A percentile compares a stretch with the other conserved stretches of the same genome.
phyloP scores from a whole-genome alignment of 2,797 vertebrate genomes.

The Decapterus maruadsi region DNA sequence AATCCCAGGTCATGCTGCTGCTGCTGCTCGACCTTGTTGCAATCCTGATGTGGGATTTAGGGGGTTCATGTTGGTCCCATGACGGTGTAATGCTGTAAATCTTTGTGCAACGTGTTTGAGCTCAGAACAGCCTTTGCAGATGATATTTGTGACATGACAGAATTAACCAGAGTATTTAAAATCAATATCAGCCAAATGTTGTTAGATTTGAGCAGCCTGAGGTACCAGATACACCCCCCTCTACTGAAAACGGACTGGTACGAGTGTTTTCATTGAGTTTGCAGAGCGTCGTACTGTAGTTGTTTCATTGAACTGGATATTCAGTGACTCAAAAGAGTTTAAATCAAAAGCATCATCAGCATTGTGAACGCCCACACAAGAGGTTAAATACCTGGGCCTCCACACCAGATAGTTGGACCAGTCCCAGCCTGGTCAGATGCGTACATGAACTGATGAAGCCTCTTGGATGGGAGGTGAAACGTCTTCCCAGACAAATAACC shows the following conservation, averaged over 20 bases:
- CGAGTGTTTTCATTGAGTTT: neutral
- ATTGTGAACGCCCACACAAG: no score
- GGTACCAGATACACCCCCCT: neutral
- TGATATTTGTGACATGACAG: neutral
- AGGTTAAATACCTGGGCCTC: no score
- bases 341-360: no score
- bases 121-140: neutral
- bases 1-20: slow-evolving; percentile 35
- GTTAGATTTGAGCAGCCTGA: neutral
- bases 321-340: slow-evolving; percentile 68
- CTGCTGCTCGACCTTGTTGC: slow-evolving; percentile 45
- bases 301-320: slow-evolving; percentile 43
- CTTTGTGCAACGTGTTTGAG: slow-evolving; percentile 23
- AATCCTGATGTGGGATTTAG: slow-evolving; percentile 27
- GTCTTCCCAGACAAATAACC: no score
- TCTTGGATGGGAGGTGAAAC: no score
- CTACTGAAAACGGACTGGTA: neutral
- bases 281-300: neutral
- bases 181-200: neutral
- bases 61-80: slow-evolving; percentile 31
- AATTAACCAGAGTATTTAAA: slow-evolving; percentile 2
- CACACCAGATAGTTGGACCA: no score
- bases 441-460: no score
- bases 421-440: no score
- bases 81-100: slow-evolving; percentile 25